Percentiles rank a stretch among this genome's conserved stretches.
These are phyloP conservation scores for Crotalus tigris DNA, from an alignment of 2,113 vertebrate genomes.

Conservation along the genomic window DNA sequence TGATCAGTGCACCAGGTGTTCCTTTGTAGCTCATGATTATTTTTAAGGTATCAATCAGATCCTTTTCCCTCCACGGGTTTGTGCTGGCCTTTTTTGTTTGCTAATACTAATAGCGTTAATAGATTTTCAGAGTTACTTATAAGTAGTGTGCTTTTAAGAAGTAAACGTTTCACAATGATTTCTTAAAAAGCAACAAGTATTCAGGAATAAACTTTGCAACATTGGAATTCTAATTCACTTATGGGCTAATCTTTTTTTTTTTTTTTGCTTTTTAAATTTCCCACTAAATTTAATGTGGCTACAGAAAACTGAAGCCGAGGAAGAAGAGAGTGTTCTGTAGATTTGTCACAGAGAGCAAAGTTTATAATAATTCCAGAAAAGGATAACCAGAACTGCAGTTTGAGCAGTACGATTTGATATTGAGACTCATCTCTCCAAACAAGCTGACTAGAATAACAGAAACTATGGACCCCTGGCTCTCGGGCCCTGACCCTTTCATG, in stretches of 20 bases:
- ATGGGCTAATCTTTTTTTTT: too few species aligned
- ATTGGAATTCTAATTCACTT: neutral
- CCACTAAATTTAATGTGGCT: neutral
- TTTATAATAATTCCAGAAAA: neutral
- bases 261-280: too few species aligned
- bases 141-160: neutral
- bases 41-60: neutral
- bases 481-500: neutral
- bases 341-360: neutral
- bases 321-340: neutral
- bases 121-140: neutral
- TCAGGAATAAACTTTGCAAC: neutral
- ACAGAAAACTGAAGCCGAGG: neutral
- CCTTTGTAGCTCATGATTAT: neutral
- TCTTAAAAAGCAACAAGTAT: neutral
- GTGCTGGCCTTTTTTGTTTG: neutral
- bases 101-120: neutral
- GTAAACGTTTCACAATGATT: neutral
- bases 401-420: neutral
- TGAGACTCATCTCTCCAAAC: too few species aligned
- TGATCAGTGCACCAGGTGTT: neutral
- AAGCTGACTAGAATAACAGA: neutral
- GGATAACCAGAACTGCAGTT: neutral
- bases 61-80: neutral
- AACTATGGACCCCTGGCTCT: neutral